Conservation (phyloP, 2,113 vertebrate species). For the Scophthalmus maximus region DNA sequence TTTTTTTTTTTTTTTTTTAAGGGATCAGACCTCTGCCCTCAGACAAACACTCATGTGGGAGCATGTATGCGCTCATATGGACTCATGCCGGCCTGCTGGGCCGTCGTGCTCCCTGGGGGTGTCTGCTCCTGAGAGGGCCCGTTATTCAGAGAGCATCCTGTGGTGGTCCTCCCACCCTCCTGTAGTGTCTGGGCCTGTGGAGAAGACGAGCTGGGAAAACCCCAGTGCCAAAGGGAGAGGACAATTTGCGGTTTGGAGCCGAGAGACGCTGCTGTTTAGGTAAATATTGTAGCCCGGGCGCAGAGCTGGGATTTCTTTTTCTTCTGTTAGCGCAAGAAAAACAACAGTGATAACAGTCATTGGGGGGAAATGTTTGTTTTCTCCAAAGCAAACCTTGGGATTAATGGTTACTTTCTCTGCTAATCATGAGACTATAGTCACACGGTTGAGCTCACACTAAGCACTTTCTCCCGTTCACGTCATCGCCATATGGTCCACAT, state of each 20-base stretch:
- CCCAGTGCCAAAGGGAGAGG: slow-evolving; percentile 27
- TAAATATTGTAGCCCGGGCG: slow-evolving; percentile 45
- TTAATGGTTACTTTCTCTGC: slow-evolving; percentile 15
- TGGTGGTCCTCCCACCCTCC: slow-evolving; percentile 60
- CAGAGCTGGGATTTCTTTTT: slow-evolving; percentile 21
- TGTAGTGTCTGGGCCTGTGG: slow-evolving; percentile 26
- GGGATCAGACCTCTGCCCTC: slow-evolving; percentile 60
- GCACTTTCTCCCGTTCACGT: slow-evolving; percentile 55
- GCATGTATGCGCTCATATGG: slow-evolving; percentile 51
- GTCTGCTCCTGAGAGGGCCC: slow-evolving; percentile 62
- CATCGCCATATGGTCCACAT: slow-evolving; percentile 74
- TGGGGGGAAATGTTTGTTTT: slow-evolving; percentile 40
- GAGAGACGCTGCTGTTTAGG: slow-evolving; percentile 48
- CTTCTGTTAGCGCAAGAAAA: slow-evolving; percentile 31
- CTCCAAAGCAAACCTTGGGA: slow-evolving; percentile 24
- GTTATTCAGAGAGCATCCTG: slow-evolving; percentile 57
- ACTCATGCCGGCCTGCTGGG: slow-evolving; percentile 53
- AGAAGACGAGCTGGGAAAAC: slow-evolving; percentile 58
- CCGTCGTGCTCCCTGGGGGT: slow-evolving; percentile 57
- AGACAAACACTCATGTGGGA: slow-evolving; percentile 68
- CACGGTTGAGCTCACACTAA: slow-evolving; percentile 43
- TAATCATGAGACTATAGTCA: slow-evolving; percentile 28
- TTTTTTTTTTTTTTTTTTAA: too few relatives aligned
- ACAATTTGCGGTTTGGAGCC: slow-evolving; percentile 50
- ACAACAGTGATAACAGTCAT: slow-evolving; percentile 46